Evolutionary conservation across 2,113 vertebrate genomes (phyloP), one percentile per base, ranked within the genome.

Genomic region (Xiphophorus hellerii): DNA sequence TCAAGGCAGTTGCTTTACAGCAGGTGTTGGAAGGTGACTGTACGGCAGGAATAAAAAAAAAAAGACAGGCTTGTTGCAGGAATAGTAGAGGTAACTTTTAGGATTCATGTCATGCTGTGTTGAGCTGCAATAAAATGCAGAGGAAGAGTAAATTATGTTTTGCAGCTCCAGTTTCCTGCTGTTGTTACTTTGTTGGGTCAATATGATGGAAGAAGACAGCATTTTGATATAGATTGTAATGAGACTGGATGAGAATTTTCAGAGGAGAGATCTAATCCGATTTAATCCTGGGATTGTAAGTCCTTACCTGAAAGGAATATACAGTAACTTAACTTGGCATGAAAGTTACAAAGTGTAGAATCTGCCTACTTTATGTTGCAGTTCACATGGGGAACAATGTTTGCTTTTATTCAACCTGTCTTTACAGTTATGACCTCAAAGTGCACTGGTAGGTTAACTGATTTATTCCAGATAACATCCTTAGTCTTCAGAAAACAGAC

Each of bases 1-100:
- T 80, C 62, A 78, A 71, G 77, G 69, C 77, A 78, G 80, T 88
- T 87, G 84, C 74, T 87, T 65, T 71, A 84, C 25, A 0, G 67
- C 22, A 28, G 58, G 25, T 42, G n/a, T 71, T 39, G 60, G 25
- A 79, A 85, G 71, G 73, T 78, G 74, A 66, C 73, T 69, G 65
- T 17, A 39, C 31, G 11, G 20, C 60, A 66, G 35, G 15, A 48
- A 48, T 5, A 66, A 29, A 51, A 17, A 48, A 48, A 17, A 66
- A 25, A 51, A 17, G 2, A 54, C 22, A 22, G 2, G 51, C 15
- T 54, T 17, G 7, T 54, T 54, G 66, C 28, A 22, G 28, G 0
- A 70, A 42, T 31, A 60, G 28, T 31, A 48, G 28, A 27, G 22
- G 58, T 77, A 28, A 35, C 51, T 54, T 54, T 54, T 7, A 17